These are phyloP conservation scores for Sphenopsis melanotis DNA, from an alignment of 2,797 vertebrate species.

Conservation along the genomic window DNA sequence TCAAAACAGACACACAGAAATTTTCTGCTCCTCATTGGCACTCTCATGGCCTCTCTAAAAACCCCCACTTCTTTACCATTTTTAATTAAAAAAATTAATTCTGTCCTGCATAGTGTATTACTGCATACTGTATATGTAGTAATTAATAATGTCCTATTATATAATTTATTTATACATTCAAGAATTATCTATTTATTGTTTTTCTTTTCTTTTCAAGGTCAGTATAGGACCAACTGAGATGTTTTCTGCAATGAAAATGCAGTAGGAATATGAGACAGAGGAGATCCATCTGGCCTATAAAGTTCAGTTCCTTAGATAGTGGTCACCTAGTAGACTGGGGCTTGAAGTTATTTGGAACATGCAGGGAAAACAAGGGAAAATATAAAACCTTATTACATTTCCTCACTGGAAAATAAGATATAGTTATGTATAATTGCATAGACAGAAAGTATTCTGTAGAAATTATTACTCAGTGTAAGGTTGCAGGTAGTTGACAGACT, in stretches of 20 bases:
- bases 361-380: not conserved
- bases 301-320: not conserved
- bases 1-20: not conserved
- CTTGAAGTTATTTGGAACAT: not conserved
- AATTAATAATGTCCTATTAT: not conserved
- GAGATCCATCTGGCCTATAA: not conserved
- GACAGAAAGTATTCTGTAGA: not conserved
- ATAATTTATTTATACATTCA: not conserved
- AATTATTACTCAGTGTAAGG: not conserved
- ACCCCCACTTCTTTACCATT: not conserved
- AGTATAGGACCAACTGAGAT: not conserved
- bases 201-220: not conserved
- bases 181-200: not conserved
- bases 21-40: rapidly evolving
- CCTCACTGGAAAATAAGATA: not conserved
- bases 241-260: not conserved
- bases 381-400: not conserved
- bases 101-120: not conserved
- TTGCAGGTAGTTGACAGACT: not conserved
- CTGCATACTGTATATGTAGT: not conserved
- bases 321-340: not conserved
- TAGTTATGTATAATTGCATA: not conserved
- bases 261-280: not conserved
- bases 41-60: not conserved
- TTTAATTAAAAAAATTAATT: not conserved